Evolutionary conservation across 2,797 vertebrate genomes (phyloP), one percentile per base, ranked within the genome.

Genomic region (Megaceryle alcyon): DNA sequence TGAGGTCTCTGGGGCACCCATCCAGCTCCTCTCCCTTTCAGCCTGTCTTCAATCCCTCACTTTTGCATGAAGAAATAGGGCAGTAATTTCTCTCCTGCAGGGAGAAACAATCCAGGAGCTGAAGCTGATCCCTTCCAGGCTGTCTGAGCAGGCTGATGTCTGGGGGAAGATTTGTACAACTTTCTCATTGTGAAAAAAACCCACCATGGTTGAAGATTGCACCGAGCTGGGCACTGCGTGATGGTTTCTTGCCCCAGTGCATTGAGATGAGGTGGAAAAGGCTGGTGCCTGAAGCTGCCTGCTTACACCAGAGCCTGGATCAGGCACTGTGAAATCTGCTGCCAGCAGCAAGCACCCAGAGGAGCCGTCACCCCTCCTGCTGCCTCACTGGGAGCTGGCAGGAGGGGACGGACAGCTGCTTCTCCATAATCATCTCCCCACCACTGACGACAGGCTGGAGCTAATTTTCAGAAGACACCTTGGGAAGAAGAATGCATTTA

Each of bases 351-450:
- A 85, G 94, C 91, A 85, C 95, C 96, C 96, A 93, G 81, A 95
- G 93, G 93, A 96, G 83, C 78, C 12, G 14, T 79, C 94, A 73
- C 86, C 90, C 89, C 88, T 96, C 92, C 95, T 11, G 35, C 35
- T 91, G 93, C 88, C 94, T 92, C 41, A 3, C 83, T 0, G 61
- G 92, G 94, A 96, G 90, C 95, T 96, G 96, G 95, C 94, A 95
- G 90, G 91, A 94, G 88, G 83, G 94, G 88, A 95, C 4, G 6
- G 96, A 94, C 94, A 94, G 96, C 96, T 97, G 95, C 95, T 96
- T 80, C 95, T 97, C 96, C 96, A 96, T 95, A 94, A 96, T 94
- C 95, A 92, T 95, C 86, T 92, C 91, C 66, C 92, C 80, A 86
- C 82, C 51, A 60, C 90, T 84, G 91, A 92, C n/a, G 39, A 85